These are phyloP conservation scores for Metridium senile DNA, from an alignment of 92 coral and sea anemone species.

Conservation along the genomic window DNA sequence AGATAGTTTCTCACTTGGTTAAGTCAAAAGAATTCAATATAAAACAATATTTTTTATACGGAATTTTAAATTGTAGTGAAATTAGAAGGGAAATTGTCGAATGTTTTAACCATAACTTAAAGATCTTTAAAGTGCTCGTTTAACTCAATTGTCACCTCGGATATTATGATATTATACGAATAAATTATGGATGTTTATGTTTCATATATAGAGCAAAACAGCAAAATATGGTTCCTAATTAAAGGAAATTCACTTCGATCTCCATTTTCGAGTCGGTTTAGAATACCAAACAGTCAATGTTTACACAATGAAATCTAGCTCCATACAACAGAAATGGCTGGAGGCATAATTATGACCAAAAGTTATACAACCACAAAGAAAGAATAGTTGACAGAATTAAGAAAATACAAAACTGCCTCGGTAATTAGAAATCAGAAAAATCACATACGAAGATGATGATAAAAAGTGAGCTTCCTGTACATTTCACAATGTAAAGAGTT, in stretches of 20 bases:
- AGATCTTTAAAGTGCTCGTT: not conserved
- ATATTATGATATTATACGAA: too few species aligned
- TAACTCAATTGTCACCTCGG: not conserved
- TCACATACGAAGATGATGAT: too few species aligned
- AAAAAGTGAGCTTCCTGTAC: too few species aligned
- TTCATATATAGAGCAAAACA: too few species aligned
- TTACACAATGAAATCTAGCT: constrained; percentile 3
- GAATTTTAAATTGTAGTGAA: too few species aligned
- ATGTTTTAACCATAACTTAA: not conserved
- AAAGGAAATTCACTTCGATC: too few species aligned
- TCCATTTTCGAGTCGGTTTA: not conserved
- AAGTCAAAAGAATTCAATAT: not conserved
- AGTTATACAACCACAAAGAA: constrained; percentile 9
- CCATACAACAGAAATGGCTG: not conserved
- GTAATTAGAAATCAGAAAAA: too few species aligned
- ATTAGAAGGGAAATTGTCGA: not conserved
- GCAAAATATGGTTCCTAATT: too few species aligned
- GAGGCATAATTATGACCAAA: not conserved
- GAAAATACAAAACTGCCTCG: not conserved
- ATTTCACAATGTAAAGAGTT: too few species aligned
- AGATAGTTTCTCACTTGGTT: not conserved
- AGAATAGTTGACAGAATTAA: not conserved
- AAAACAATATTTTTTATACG: not conserved
- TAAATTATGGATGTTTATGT: too few species aligned
- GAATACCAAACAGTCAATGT: not conserved